phyloP scores from a whole-genome alignment of 2,888 invertebrate genomes.

The Brachypterus glaber region DNA sequence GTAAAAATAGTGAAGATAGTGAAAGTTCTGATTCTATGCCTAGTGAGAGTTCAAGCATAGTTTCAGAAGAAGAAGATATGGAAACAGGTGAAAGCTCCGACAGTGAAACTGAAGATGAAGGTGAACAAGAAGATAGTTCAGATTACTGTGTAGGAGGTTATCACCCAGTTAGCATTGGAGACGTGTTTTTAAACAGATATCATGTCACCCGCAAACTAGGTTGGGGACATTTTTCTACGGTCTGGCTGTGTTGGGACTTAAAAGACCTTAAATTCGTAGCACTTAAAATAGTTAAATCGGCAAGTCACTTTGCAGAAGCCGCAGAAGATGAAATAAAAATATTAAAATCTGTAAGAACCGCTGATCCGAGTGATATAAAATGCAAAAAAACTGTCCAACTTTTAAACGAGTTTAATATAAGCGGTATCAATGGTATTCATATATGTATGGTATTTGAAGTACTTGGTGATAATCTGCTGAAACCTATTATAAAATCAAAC shows the following conservation, averaged over 20 bases:
- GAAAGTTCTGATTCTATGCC: conserved; percentile 47
- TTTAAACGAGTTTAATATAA: conserved; percentile 96
- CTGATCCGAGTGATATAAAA: conserved; percentile 84
- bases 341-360: conserved; percentile 88
- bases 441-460: conserved; percentile 99
- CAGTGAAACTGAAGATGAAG: background rate
- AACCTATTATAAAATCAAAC: conserved; percentile 95
- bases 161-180: conserved; percentile 97
- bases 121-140: conserved; percentile 89
- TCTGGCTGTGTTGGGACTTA: conserved; percentile 98
- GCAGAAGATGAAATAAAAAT: conserved; percentile 99
- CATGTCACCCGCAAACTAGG: conserved; percentile 94
- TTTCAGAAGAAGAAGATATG: conserved; percentile 65
- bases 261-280: conserved; percentile 94
- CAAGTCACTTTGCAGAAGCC: conserved; percentile 97
- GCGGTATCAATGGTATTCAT: conserved; percentile 96
- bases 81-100: conserved; percentile 71
- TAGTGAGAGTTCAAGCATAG: conserved; percentile 73
- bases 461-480: conserved; percentile 93
- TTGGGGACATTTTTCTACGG: conserved; percentile 99
- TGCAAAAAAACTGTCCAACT: conserved; percentile 95
- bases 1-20: conserved; percentile 39
- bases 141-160: conserved; percentile 98
- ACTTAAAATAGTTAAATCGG: conserved; percentile 98
- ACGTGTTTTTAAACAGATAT: conserved; percentile 84